Evolutionary conservation across 92 coral and sea anemone genomes (phyloP), one percentile per base, ranked within the genome.

Genomic region (Palythoa grandis): DNA sequence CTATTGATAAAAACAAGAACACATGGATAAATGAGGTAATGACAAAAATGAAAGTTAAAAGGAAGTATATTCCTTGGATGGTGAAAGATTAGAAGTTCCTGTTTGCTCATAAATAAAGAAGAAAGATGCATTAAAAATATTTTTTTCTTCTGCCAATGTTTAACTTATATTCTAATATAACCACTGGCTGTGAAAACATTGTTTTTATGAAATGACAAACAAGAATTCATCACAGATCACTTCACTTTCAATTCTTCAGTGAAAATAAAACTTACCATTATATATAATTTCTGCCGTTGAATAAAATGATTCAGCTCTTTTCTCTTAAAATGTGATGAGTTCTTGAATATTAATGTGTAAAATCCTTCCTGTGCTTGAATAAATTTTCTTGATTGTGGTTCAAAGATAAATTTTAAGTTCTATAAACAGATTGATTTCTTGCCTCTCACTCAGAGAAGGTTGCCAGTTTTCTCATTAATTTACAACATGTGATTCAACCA

Each of bases 251-350:
- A 80, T 40, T 80, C 61, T 61, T 70, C 66, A 5, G 24, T 14
- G 74, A 14, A 78, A 80, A 47, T 25, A 80, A 5, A 66, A 80
- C 85, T 80, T 80, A 80, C 85, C 85, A 80, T n/a, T n/a, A n/a
- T n/a, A n/a, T n/a, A n/a, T 80, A 15, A 23, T 67, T 40, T 22
- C 35, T 40, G 73, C 9, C 20, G 72, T 24, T 5, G 85, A 66
- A 66, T 19, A 80, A 80, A 63, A 39, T 60, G 70, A 43, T 43
- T 14, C 54, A 80, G 20, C 24, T 67, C 19, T 67, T 48, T 47
- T 5, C 73, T 65, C 66, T 58, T 37, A 48, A 52, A 60, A 38
- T 17, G 25, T 56, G 52, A 72, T 71, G 19, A 47, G 69, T 57
- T 29, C 12, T 57, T 56, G 22, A 77, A 57, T 77, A 54, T 77